Evolutionary conservation across 2,797 vertebrate genomes (phyloP).

Genomic region (Notolepis coatsorum): DNA sequence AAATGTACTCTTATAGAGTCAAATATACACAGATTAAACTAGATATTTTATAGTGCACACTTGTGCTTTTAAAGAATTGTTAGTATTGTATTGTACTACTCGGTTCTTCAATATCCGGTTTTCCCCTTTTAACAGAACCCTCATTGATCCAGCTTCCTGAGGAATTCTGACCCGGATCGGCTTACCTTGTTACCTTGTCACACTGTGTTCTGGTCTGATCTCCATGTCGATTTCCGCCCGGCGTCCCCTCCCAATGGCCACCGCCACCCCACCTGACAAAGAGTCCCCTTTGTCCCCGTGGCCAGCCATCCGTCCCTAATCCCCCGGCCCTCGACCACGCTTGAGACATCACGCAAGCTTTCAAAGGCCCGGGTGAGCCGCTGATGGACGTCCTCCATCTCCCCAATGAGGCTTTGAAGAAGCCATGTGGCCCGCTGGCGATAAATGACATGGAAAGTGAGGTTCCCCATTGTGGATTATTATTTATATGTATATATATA

Average conservation of each 20-base stretch:
- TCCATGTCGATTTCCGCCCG: constrained; percentile 72
- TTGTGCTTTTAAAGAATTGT: constrained; percentile 38
- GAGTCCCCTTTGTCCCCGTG: constrained; percentile 73
- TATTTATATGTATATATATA: no score
- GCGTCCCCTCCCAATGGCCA: constrained; percentile 57
- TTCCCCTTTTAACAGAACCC: constrained; percentile 71
- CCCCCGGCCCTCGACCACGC: constrained; percentile 52
- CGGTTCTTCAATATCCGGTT: constrained; percentile 60
- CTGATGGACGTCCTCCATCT: constrained; percentile 59
- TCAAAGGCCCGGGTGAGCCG: constrained; percentile 58
- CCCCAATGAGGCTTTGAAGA: constrained; percentile 43
- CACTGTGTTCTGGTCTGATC: constrained; percentile 77
- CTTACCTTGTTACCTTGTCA: constrained; percentile 82
- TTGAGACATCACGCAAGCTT: constrained; percentile 63
- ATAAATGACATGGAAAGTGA: constrained; percentile 36
- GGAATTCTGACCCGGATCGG: constrained; percentile 66
- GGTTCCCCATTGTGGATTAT: neutral
- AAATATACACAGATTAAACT: no score
- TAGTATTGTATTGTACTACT: constrained; percentile 39
- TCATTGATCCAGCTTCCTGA: constrained; percentile 77
- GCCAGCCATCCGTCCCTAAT: constrained; percentile 69
- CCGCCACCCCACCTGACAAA: constrained; percentile 60
- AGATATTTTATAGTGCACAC: no score
- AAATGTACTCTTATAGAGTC: no score
- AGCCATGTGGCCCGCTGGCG: constrained; percentile 35